Evolutionary conservation across 2,113 vertebrate genomes (phyloP).

Genomic region (Euleptes europaea): DNA sequence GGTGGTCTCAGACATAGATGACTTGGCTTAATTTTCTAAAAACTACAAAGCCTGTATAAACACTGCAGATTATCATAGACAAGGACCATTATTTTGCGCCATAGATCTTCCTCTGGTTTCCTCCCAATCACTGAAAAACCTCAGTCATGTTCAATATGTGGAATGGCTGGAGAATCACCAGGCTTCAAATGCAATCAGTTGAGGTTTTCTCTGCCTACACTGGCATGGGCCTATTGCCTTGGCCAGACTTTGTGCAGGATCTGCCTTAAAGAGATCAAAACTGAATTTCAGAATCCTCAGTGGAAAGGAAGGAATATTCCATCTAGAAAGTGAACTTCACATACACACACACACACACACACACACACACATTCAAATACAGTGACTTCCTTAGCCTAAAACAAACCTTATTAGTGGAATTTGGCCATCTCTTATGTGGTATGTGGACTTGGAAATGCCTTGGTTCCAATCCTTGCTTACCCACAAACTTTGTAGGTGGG

Average conservation of each 20-base stretch:
- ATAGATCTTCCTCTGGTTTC: conserved; percentile 43
- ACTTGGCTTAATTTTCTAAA: conserved; percentile 40
- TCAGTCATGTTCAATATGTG: conserved; percentile 57
- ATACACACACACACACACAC: no score
- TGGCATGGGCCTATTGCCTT: conserved; percentile 9
- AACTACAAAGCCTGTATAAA: conserved; percentile 53
- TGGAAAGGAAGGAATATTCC: not conserved
- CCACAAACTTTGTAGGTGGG: not conserved
- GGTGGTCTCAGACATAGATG: conserved; percentile 10
- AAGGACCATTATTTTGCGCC: conserved; percentile 10
- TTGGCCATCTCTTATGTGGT: not conserved
- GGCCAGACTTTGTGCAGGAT: conserved; percentile 1
- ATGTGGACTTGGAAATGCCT: not conserved
- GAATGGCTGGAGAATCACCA: conserved; percentile 40
- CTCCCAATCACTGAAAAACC: conserved; percentile 55
- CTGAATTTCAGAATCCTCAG: not conserved
- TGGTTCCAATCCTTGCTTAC: not conserved
- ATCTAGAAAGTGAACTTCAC: no score
- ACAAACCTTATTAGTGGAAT: not conserved
- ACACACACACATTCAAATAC: not conserved
- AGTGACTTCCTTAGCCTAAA: not conserved
- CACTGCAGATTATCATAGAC: conserved; percentile 50
- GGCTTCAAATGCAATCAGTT: conserved; percentile 23
- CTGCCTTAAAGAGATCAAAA: not conserved
- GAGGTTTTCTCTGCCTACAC: not conserved